Evolutionary conservation across 2,888 invertebrate genomes (phyloP).

Genomic region (Melinopterus prodromus): DNA sequence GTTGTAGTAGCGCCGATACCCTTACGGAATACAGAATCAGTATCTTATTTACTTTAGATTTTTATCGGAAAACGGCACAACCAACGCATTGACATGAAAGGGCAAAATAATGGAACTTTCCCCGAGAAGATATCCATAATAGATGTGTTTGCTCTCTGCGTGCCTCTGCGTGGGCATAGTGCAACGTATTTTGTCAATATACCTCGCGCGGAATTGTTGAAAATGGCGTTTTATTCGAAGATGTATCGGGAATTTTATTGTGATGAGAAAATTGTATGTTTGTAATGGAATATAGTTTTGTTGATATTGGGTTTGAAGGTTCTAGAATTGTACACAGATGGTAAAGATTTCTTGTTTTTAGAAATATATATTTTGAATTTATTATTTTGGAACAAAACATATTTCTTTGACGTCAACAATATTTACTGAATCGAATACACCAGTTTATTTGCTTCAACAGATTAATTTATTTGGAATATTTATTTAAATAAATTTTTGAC

Average conservation of each 20-base stretch:
- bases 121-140: neutral
- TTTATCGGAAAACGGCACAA: neutral
- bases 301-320: too few species aligned
- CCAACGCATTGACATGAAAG: neutral
- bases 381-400: too few species aligned
- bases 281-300: too few species aligned
- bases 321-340: too few species aligned
- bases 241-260: neutral
- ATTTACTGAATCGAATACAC: too few species aligned
- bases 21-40: neutral
- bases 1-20: neutral
- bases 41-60: conserved; percentile 4
- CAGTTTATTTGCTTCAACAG: too few species aligned
- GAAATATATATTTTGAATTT: too few species aligned
- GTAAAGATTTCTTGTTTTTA: too few species aligned
- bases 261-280: too few species aligned
- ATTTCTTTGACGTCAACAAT: too few species aligned
- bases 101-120: neutral
- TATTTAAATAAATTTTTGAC: too few species aligned
- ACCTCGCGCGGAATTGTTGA: neutral
- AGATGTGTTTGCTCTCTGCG: neutral
- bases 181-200: neutral
- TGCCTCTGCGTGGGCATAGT: neutral
- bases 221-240: neutral
- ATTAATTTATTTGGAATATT: too few species aligned